Conservation (phyloP, 1,140 invertebrate species). For the Propsilocerus akamusi region DNA sequence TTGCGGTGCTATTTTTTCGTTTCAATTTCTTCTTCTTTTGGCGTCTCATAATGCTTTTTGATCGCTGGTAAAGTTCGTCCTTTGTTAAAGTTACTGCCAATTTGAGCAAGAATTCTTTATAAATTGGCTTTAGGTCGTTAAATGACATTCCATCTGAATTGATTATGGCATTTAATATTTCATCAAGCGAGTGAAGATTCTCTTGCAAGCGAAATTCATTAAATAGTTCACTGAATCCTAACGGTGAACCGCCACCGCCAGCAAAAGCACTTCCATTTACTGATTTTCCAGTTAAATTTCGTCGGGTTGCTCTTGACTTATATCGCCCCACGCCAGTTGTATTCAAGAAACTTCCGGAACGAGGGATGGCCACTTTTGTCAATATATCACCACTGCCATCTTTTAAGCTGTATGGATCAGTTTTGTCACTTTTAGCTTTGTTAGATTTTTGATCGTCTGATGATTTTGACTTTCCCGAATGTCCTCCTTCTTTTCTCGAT, state of each 20-base stretch:
- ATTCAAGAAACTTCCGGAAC: constrained; percentile 64
- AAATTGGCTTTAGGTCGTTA: constrained; percentile 76
- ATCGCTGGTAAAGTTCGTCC: constrained; percentile 74
- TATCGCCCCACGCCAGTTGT: constrained; percentile 48
- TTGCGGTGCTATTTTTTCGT: constrained; percentile 25
- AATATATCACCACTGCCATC: constrained; percentile 48
- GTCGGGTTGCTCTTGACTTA: constrained; percentile 30
- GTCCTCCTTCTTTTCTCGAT: constrained; percentile 26
- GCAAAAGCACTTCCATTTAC: constrained; percentile 15
- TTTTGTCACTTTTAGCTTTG: background rate
- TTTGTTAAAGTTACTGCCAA: constrained; percentile 70
- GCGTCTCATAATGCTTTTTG: constrained; percentile 71
- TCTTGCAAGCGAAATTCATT: constrained; percentile 69
- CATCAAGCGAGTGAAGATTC: constrained; percentile 69
- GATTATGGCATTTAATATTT: constrained; percentile 71
- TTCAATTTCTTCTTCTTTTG: constrained; percentile 45
- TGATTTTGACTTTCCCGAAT: constrained; percentile 19
- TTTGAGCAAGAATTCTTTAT: constrained; percentile 75
- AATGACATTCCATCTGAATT: constrained; percentile 82
- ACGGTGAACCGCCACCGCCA: constrained; percentile 31
- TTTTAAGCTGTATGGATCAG: constrained; percentile 14
- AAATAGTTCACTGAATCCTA: constrained; percentile 66
- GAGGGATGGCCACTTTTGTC: constrained; percentile 64
- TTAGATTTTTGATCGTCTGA: constrained; percentile 6
- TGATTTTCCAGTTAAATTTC: constrained; percentile 13